Evolutionary conservation across 2,113 vertebrate species (phyloP).

Genomic region (Peucedramus taeniatus): DNA sequence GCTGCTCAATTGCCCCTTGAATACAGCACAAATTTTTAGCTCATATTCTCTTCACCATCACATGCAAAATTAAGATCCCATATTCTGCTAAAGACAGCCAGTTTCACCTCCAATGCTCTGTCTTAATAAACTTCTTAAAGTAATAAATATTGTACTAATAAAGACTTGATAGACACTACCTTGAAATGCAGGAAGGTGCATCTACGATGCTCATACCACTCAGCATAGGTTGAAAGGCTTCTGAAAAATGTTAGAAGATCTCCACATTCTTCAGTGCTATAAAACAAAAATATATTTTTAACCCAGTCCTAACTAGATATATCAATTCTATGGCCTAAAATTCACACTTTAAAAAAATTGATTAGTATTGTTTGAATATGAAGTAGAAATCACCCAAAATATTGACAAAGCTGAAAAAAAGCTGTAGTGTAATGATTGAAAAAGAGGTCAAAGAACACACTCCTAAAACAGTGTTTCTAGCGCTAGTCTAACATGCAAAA

Average conservation of each 20-base stretch:
- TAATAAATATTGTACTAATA: not conserved
- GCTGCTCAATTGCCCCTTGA: not conserved
- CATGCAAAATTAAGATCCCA: not conserved
- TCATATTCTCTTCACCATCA: not conserved
- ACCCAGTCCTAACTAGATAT: not conserved
- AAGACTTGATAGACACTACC: constrained; percentile 66
- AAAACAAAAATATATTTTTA: not conserved
- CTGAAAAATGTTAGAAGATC: constrained; percentile 82
- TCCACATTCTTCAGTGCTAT: constrained; percentile 78
- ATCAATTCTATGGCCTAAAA: not conserved
- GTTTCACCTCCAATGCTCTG: not conserved
- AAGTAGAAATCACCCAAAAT: not conserved
- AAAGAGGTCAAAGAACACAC: not conserved
- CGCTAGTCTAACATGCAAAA: not conserved
- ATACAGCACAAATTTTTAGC: not conserved
- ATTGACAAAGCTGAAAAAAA: not conserved
- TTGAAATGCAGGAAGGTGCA: constrained; percentile 85
- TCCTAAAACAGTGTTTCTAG: not conserved
- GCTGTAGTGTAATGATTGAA: not conserved
- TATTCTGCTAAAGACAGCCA: not conserved
- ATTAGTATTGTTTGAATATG: not conserved
- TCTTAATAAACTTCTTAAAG: not conserved
- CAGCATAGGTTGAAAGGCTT: constrained; percentile 78
- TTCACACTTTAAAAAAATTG: not conserved
- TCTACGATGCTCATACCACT: constrained; percentile 78